These are phyloP conservation scores for Passer domesticus DNA, from an alignment of 2,113 vertebrate genomes.

Conservation along the genomic window DNA sequence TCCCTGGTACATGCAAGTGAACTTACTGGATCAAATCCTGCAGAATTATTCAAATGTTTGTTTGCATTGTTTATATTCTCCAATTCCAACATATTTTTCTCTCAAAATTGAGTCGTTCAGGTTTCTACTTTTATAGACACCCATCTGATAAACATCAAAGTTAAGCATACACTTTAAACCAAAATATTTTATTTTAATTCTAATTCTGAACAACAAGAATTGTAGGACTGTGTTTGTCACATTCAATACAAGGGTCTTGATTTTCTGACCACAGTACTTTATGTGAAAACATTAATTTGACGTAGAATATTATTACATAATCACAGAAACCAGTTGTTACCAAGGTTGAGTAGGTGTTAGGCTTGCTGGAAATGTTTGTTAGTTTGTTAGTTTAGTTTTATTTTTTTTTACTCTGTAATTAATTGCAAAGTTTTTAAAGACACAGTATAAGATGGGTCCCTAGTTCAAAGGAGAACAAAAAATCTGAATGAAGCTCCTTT, in stretches of 20 bases:
- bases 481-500: neutral
- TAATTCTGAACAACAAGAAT: neutral
- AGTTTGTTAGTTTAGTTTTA: neutral
- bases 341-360: neutral
- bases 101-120: neutral
- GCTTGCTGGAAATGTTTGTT: neutral
- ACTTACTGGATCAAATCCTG: neutral
- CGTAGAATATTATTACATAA: neutral
- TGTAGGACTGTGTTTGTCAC: neutral
- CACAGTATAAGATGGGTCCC: neutral
- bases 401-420: neutral
- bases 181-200: neutral
- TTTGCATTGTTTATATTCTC: neutral
- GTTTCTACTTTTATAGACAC: neutral
- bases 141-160: neutral
- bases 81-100: neutral
- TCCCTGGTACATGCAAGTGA: neutral
- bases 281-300: neutral
- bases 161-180: neutral
- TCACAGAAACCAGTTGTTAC: neutral
- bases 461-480: neutral
- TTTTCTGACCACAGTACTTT: neutral
- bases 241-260: neutral
- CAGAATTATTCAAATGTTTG: neutral
- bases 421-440: neutral